A percentile compares a stretch with the other conserved stretches of the same genome.
Conservation (phyloP, 1,140 invertebrate genomes). For the Sinella curviseta region DNA sequence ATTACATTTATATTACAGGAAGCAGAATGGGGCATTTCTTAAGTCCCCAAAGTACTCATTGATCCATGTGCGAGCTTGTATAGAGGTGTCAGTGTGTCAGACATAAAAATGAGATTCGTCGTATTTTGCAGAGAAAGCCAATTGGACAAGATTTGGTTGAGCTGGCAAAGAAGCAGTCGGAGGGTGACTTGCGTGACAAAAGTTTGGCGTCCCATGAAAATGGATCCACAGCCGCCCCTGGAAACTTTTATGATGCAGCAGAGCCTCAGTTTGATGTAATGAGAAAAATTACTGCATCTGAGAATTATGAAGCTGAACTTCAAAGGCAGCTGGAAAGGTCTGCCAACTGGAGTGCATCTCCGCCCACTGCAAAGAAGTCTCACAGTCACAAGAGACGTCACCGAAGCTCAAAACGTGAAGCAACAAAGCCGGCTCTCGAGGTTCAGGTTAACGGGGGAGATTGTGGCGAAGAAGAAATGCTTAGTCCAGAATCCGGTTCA, state of each 20-base stretch:
- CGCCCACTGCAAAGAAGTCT: neutral
- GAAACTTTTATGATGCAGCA: neutral
- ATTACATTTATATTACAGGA: neutral
- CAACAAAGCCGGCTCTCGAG: neutral
- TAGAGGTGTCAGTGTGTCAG: no score
- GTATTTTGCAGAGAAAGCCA: no score
- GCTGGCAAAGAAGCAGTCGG: no score
- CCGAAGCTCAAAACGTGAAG: neutral
- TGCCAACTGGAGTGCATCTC: slow-evolving; percentile 15
- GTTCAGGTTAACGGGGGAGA: neutral
- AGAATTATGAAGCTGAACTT: slow-evolving; percentile 43
- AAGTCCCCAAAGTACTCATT: no score
- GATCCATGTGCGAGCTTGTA: no score
- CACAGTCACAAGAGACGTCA: slow-evolving; percentile 9
- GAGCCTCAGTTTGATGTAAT: slow-evolving; percentile 38
- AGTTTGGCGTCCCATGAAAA: neutral
- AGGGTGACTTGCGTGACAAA: no score
- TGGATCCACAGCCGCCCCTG: neutral
- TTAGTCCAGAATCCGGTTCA: slow-evolving; percentile 18
- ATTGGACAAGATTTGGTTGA: no score
- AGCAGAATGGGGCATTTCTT: no score
- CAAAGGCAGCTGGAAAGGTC: slow-evolving; percentile 46
- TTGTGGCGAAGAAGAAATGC: slow-evolving; percentile 29
- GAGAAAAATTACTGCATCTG: slow-evolving; percentile 33
- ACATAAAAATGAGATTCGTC: no score